Evolutionary conservation across 2,113 vertebrate genomes (phyloP), one percentile per base, ranked within the genome.

Genomic region (Corythaixoides concolor): DNA sequence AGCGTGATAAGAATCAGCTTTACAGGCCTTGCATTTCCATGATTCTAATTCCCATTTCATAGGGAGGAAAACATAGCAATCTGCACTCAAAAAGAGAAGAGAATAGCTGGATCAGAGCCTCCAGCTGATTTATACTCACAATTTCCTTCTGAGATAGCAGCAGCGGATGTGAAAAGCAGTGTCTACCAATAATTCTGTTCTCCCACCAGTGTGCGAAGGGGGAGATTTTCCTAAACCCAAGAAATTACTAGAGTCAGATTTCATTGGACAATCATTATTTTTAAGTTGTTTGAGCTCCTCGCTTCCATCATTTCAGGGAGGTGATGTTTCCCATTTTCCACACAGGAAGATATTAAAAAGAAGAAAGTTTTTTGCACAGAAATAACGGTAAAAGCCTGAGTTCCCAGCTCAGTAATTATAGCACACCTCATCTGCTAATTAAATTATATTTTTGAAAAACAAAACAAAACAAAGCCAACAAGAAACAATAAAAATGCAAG

Each of bases 111-210:
- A 93, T 95, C 88, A 95, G 89, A 92, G 66, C 49, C 74, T 66
- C 93, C 76, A 93, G 0, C 94, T 95, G 91, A 97, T 97, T 97
- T 95, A 96, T 92, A 72, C 88, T 95, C 76, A 92, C 94, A 94
- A 92, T 95, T 95, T 94, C 91, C 88, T 97, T 93, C 88, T 79
- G 58, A 89, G 84, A 91, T 79, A 87, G 91, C 80, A 87, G 43
- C 41, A 93, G 60, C 0, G 8, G 66, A 90, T 66, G 87, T 91
- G 62, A 79, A 95, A 95, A 95, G 26, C 69, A 79, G 90, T 89
- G 73, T 92, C 69, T 92, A 91, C 91, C 69, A 90, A 85, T 87
- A 91, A 91, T 85, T 81, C 60, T 87, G 19, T 69, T 93, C 58
- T 92, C 41, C 62, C 45, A 89, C 32, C 0, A 14, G 33, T 2